Percentiles rank a stretch among this genome's conserved stretches.
Evolutionary conservation across 2,113 vertebrate species (phyloP).

Genomic region (Myiozetetes cayanensis): DNA sequence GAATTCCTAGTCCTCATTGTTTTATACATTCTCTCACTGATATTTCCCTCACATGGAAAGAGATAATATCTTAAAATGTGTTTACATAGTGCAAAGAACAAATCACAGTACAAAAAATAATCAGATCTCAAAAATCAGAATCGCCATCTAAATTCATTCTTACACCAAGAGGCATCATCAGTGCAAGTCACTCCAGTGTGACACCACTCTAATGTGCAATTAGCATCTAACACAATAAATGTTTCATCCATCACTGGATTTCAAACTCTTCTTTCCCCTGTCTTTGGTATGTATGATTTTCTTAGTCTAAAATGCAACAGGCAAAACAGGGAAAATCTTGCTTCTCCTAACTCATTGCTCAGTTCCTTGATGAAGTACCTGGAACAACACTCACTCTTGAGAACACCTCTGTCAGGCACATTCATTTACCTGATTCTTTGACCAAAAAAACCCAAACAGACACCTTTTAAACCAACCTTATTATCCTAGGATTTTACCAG

Average conservation of each 20-base stretch:
- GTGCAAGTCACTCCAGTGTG: background rate
- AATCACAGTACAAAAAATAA: background rate
- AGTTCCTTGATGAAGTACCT: background rate
- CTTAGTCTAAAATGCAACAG: background rate
- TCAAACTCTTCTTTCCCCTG: background rate
- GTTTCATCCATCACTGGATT: background rate
- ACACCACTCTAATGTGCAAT: background rate
- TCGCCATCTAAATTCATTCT: background rate
- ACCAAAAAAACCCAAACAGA: background rate
- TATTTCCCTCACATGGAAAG: fast-evolving
- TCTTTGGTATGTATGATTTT: fast-evolving
- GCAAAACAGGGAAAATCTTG: background rate
- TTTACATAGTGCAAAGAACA: background rate
- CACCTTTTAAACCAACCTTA: background rate
- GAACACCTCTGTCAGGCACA: background rate
- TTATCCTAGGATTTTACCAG: background rate
- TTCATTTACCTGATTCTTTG: background rate
- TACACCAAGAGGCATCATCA: background rate
- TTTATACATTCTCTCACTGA: background rate
- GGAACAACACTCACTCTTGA: background rate
- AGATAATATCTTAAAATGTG: background rate
- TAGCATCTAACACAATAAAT: background rate
- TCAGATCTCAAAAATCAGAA: background rate
- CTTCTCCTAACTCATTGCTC: background rate
- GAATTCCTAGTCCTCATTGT: background rate